Base-by-base conservation (phyloP, 1,140 invertebrate genomes). In the Papilio machaon region DNA sequence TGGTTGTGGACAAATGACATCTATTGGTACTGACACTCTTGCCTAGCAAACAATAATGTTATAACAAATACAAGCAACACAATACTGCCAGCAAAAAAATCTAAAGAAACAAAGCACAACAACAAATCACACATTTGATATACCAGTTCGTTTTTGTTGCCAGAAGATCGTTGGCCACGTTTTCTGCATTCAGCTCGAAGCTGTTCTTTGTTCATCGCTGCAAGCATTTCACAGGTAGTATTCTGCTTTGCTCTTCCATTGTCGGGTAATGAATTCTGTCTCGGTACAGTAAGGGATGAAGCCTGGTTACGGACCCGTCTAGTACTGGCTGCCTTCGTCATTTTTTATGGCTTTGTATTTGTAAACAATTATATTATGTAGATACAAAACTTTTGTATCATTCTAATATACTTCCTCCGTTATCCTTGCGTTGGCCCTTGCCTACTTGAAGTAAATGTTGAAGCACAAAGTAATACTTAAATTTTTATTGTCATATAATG, bases 121-220 rank as follows among this genome's bases (percentile, higher is more conserved):
- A 81, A 88, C 86, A 92, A 87, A 89, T 87, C 85, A 87, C 85
- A 85, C 82, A 82, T 81, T 82, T 90, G 38, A 9, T 90, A 89
- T 96, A 96, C 96, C 96, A 96, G 93, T 92, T 96, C 96, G 82
- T 94, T 95, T 93, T 96, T 96, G 94, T 95, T 96, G 83, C 96
- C 96, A 74, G 95, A 95, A 11, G 95, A 95, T 87, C 95, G 95
- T 86, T 96, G 95, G 54, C 96, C 96, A 82, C 95, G 90, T 92
- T 95, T 95, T 82, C 95, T 92, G 92, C 96, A 96, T 90, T 96
- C 96, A 64, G 91, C 89, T 83, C 96, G 95, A 79, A 96, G 92
- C 87, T 96, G 96, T 84, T 96, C 95, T 92, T 96, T 96, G 84
- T 94, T 96, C 92, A 96, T 94, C 47, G 93, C 89, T 75, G 94